phyloP scores from a whole-genome alignment of 2,113 vertebrate species.

The Chionodraco myersi region DNA sequence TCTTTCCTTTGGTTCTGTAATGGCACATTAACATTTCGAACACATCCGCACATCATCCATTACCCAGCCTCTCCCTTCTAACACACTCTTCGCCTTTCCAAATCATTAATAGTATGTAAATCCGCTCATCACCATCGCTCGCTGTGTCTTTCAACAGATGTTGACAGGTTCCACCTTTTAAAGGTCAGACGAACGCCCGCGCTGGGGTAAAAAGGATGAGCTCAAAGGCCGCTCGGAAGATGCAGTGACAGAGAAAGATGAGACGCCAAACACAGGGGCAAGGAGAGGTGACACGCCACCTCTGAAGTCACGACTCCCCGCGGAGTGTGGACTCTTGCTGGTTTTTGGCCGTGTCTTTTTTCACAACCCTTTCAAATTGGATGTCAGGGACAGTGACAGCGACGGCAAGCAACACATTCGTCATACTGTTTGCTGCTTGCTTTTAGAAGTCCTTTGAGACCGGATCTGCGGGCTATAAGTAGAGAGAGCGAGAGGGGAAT shows the following conservation, averaged over 20 bases:
- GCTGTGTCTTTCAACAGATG: conserved; percentile 65
- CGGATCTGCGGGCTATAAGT: conserved; percentile 28
- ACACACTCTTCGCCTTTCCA: conserved; percentile 39
- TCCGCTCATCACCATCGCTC: conserved; percentile 59
- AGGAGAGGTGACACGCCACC: conserved; percentile 46
- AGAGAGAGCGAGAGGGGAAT: not conserved
- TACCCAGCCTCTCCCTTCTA: conserved; percentile 36
- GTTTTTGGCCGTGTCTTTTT: conserved; percentile 29
- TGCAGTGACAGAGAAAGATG: conserved; percentile 57
- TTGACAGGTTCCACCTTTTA: conserved; percentile 72
- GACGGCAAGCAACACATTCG: conserved; percentile 60
- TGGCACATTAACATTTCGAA: conserved; percentile 73
- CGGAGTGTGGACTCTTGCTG: conserved; percentile 27
- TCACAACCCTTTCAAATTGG: conserved; percentile 60
- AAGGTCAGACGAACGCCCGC: conserved; percentile 71
- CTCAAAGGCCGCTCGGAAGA: conserved; percentile 66
- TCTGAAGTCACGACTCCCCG: conserved; percentile 61
- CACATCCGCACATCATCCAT: conserved; percentile 61
- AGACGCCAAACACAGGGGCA: conserved; percentile 46
- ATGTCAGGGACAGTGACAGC: conserved; percentile 50
- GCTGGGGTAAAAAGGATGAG: conserved; percentile 51
- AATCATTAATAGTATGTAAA: conserved; percentile 75
- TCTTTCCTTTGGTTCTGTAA: conserved; percentile 54
- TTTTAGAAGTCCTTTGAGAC: conserved; percentile 72
- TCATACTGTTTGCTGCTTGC: conserved; percentile 65